A percentile compares a stretch with the other conserved stretches of the same genome.
Evolutionary conservation across 2,888 invertebrate genomes (phyloP).

Genomic region (Dione juno): DNA sequence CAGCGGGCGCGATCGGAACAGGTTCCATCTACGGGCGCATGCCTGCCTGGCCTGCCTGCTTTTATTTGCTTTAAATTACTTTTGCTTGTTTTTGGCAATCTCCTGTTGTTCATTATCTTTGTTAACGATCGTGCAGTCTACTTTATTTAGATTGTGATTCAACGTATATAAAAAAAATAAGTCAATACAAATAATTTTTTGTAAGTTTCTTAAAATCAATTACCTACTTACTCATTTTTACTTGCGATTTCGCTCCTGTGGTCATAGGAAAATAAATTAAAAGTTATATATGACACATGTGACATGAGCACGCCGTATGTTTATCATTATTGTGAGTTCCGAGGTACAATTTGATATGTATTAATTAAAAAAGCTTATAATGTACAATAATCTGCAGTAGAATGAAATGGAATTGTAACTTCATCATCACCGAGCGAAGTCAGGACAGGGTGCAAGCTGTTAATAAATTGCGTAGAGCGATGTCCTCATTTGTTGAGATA

Average conservation of each 20-base stretch:
- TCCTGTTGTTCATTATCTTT: conserved; percentile 71
- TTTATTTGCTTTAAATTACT: conserved; percentile 81
- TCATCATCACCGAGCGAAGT: background rate
- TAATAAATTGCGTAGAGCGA: conserved; percentile 54
- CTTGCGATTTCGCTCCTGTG: too few relatives aligned
- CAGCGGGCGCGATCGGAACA: conserved; percentile 64
- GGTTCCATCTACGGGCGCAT: conserved; percentile 69
- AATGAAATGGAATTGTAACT: too few relatives aligned
- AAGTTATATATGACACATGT: too few relatives aligned
- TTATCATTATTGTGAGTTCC: too few relatives aligned
- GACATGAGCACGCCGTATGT: too few relatives aligned
- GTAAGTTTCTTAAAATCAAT: conserved; percentile 56
- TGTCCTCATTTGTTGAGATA: conserved; percentile 76
- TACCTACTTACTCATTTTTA: too few relatives aligned
- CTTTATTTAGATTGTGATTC: conserved; percentile 78
- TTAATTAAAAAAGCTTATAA: too few relatives aligned
- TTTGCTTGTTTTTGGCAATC: conserved; percentile 81
- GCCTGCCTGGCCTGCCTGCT: conserved; percentile 72
- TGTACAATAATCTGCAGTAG: too few relatives aligned
- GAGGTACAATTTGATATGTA: too few relatives aligned
- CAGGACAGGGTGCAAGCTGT: conserved; percentile 40
- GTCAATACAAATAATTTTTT: conserved; percentile 64
- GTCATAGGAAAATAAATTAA: too few relatives aligned
- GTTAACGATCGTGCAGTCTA: conserved; percentile 73
- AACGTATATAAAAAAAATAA: conserved; percentile 68